Base-by-base conservation (phyloP, 2,113 vertebrate species). In the Ceuthmochares aereus region DNA sequence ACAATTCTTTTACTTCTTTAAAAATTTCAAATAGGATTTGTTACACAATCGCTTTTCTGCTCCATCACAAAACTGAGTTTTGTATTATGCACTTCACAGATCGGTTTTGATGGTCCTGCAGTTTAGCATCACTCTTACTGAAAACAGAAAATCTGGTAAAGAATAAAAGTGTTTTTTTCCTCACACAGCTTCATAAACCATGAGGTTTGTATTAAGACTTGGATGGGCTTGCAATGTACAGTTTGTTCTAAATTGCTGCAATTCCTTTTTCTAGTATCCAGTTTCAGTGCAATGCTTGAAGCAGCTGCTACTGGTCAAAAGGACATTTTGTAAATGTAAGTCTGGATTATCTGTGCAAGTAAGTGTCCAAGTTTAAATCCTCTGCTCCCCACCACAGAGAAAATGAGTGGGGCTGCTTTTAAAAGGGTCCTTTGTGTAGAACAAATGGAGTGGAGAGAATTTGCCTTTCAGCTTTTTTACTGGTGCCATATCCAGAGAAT, bases 361-460 rank as follows among this genome's bases (percentile, higher is more conserved):
- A 95, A 96, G 84, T 93, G 91, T 95, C 93, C 94, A 96, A 91
- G 97, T 56, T 93, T 95, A 97, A 98, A 98, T 90, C 95, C 94
- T 96, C 91, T 88, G 76, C 92, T 95, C 72, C 51, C 84, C 86
- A 92, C 95, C 91, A 93, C 97, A 92, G 76, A 97, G 80, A 97
- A 95, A 90, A 93, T 34, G 87, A 95, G 95, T 17, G 2, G 96
- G 93, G 68, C 89, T 92, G 58, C 45, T 80, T 95, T 95, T 95
- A 96, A 98, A 97, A 98, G 96, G 84, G 90, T 62, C 97, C 97
- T 97, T 97, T 97, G 97, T 98, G 83, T 52, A 87, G 76, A 96
- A 96, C 96, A 98, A 98, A 97, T 97, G 97, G 92, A 97, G 97
- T 94, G 95, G 94, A 83, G 95, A 97, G 96, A 98, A 98, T 97